Base-by-base conservation (phyloP, 2,888 invertebrate species). In the Gerosis bhagava region DNA sequence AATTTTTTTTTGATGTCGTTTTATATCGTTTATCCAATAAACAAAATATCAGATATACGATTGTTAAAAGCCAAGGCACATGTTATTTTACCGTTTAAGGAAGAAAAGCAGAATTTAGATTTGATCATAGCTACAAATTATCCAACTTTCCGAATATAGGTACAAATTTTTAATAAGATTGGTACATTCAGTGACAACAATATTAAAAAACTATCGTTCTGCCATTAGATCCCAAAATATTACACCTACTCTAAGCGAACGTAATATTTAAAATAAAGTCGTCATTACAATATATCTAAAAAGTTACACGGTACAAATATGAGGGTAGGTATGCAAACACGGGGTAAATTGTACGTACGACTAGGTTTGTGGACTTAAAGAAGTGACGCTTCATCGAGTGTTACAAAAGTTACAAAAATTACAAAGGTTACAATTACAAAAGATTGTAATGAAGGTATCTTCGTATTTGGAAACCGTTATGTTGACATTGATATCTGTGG, bases 181-280 rank as follows among this genome's bases (percentile, higher is more conserved):
- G 87, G 87, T 87, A 88, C 86, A 86, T 86, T 83, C 76, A 83
- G 81, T 87, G 87, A 88, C 83, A 88, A 86, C 84, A 88, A 86
- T 86, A 83, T 88, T 87, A 88, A 84, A 88, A 88, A 88, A 87
- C 86, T 86, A 86, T 84, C 67, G 77, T 83, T 86, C 83, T 86
- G 87, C 86, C n/a, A 81, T 86, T 84, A 86, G 83, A 82, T 83
- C 84, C 81, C 75, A 83, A 83, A 87, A 83, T 86, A 77, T 83
- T 82, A 82, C 77, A 80, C 78, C 83, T 84, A 84, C 81, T 80
- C 87, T 88, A 88, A 87, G 87, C 86, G 77, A 88, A 88, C 80
- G 71, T 83, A 83, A 66, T 60, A 61, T 76, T 71, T 73, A 72
- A 70, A 54, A 53, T 51, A 56, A 83, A 81, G 70, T 78, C 70